Percentiles rank a stretch among this genome's conserved stretches.
These are phyloP conservation scores for Eudemis profundana DNA, from an alignment of 2,888 invertebrate genomes.

Conservation along the genomic window DNA sequence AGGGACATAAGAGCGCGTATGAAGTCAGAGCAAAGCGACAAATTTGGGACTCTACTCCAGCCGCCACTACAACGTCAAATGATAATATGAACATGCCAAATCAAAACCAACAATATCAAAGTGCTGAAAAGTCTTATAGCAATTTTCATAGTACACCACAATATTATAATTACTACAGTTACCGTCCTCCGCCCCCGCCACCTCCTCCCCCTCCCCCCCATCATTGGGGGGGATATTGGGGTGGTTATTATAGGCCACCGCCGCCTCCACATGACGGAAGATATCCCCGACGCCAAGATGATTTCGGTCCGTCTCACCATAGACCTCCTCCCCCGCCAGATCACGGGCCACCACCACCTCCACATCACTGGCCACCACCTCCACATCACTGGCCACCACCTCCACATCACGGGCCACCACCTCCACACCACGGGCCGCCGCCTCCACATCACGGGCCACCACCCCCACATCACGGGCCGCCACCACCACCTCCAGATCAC, in stretches of 20 bases:
- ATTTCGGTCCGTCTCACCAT: constrained; percentile 34
- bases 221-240: not conserved
- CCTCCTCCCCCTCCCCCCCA: constrained; percentile 38
- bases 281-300: constrained; percentile 30
- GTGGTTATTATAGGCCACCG: constrained; percentile 22
- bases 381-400: constrained; percentile 24
- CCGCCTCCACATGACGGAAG: constrained; percentile 43
- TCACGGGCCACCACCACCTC: constrained; percentile 18
- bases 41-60: constrained; percentile 6
- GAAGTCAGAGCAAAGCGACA: constrained; percentile 28
- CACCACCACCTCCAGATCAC: constrained; percentile 38
- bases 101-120: constrained; percentile 34
- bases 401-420: constrained; percentile 37
- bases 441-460: constrained; percentile 44
- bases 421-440: constrained; percentile 36
- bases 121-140: not conserved
- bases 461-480: constrained; percentile 17
- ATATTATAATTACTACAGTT: constrained; percentile 30
- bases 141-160: constrained; percentile 28
- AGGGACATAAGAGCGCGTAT: constrained; percentile 28
- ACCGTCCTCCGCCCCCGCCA: constrained; percentile 25
- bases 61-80: constrained; percentile 9
- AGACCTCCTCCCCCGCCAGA: constrained; percentile 32
- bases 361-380: not conserved
- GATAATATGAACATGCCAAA: constrained; percentile 10